A percentile compares a stretch with the other conserved stretches of the same genome.
phyloP scores from a whole-genome alignment of 2,113 vertebrate species.

The Patagioenas fasciata region DNA sequence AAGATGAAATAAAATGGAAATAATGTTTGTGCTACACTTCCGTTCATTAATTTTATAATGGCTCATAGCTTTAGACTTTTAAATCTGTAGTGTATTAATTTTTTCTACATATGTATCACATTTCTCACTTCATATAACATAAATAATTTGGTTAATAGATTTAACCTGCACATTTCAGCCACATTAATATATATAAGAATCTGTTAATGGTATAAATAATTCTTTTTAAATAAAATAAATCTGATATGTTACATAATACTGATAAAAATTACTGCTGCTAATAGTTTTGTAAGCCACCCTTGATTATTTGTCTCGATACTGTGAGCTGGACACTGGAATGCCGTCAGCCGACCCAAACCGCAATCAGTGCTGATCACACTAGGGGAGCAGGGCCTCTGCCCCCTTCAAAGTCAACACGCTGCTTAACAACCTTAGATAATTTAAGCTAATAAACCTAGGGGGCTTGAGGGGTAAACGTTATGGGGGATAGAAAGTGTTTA shows the following conservation, averaged over 20 bases:
- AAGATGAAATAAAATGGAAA: slow-evolving; percentile 32
- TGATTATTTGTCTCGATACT: slow-evolving; percentile 42
- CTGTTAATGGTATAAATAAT: slow-evolving; percentile 88
- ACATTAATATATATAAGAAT: slow-evolving; percentile 85
- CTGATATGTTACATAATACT: slow-evolving; percentile 88
- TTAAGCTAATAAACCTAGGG: slow-evolving; percentile 3
- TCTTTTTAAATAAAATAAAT: slow-evolving; percentile 89
- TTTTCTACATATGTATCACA: slow-evolving; percentile 80
- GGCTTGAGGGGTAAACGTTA: background rate
- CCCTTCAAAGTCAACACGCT: background rate
- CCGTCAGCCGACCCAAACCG: slow-evolving; percentile 3
- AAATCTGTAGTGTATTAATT: slow-evolving; percentile 77
- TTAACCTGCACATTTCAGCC: slow-evolving; percentile 84
- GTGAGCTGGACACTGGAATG: slow-evolving; percentile 35
- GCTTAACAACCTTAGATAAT: slow-evolving; percentile 16
- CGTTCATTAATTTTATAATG: slow-evolving; percentile 69
- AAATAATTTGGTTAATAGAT: slow-evolving; percentile 87
- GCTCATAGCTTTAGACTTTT: slow-evolving; percentile 81
- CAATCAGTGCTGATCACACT: background rate
- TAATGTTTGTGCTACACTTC: slow-evolving; percentile 73
- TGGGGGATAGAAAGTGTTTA: background rate
- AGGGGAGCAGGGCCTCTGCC: slow-evolving; percentile 27
- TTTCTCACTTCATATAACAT: slow-evolving; percentile 83
- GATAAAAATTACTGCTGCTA: slow-evolving; percentile 78
- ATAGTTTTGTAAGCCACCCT: slow-evolving; percentile 74